Evolutionary conservation across 2,113 vertebrate species (phyloP).

Genomic region (Phylloscopus trochilus): DNA sequence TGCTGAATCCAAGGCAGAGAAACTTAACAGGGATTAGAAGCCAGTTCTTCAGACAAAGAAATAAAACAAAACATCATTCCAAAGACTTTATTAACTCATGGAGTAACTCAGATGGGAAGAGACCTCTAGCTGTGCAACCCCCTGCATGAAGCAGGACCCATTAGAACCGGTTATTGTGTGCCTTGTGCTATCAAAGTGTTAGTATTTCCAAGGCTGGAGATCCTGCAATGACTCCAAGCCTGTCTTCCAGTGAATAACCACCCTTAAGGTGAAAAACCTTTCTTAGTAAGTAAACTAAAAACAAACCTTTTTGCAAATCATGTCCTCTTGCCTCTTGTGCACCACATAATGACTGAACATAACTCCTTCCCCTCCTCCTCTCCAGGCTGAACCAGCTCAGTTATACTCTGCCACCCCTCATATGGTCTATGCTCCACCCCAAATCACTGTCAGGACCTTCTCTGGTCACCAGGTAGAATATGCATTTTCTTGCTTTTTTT

Average conservation of each 20-base stretch:
- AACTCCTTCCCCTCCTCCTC: background rate
- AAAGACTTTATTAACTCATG: background rate
- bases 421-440: background rate
- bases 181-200: background rate
- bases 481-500: background rate
- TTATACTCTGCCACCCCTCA: background rate
- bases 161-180: background rate
- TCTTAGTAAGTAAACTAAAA: background rate
- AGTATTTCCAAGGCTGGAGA: background rate
- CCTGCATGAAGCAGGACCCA: background rate
- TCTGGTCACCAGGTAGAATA: background rate
- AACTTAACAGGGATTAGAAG: background rate
- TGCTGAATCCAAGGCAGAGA: background rate
- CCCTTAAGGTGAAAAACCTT: background rate
- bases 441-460: background rate
- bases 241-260: background rate
- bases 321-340: background rate
- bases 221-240: background rate
- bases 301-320: background rate
- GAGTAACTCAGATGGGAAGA: background rate
- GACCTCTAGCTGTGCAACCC: background rate
- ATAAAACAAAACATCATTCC: background rate
- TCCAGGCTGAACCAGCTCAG: background rate
- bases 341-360: background rate
- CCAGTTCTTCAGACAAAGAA: background rate